Evolutionary conservation across 2,113 vertebrate species (phyloP).

Genomic region (Seriola rivoliana): DNA sequence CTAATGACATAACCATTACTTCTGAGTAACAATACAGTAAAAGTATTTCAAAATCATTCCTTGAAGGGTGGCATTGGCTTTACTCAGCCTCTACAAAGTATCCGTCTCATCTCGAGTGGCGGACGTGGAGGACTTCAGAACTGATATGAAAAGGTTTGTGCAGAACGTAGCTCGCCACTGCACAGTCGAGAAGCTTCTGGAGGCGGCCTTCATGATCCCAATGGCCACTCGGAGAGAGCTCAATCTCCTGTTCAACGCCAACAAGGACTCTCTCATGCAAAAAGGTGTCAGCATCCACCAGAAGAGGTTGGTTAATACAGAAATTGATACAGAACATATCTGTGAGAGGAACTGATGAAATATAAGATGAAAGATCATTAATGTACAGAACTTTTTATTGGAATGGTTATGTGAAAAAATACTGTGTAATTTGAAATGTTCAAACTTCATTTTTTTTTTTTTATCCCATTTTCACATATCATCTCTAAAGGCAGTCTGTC

Average conservation of each 20-base stretch:
- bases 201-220: constrained; percentile 87
- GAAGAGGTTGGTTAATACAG: constrained; percentile 83
- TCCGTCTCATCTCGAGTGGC: constrained; percentile 80
- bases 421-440: neutral
- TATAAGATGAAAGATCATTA: neutral
- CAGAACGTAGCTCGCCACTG: constrained; percentile 84
- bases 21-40: neutral
- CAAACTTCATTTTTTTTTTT: neutral
- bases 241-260: constrained; percentile 90
- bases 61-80: constrained; percentile 86
- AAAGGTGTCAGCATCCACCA: constrained; percentile 87
- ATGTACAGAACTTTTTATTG: neutral
- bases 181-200: constrained; percentile 82
- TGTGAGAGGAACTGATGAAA: neutral
- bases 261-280: constrained; percentile 86
- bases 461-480: neutral
- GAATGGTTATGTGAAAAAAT: neutral
- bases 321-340: neutral
- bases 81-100: constrained; percentile 88
- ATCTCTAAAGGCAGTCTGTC: constrained; percentile 80
- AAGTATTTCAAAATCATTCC: constrained; percentile 61
- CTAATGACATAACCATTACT: neutral
- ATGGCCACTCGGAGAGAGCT: constrained; percentile 89
- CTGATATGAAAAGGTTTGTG: constrained; percentile 86
- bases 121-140: constrained; percentile 84